phyloP scores from a whole-genome alignment of 2,888 invertebrate genomes.

The Lasioglossum marginatum region DNA sequence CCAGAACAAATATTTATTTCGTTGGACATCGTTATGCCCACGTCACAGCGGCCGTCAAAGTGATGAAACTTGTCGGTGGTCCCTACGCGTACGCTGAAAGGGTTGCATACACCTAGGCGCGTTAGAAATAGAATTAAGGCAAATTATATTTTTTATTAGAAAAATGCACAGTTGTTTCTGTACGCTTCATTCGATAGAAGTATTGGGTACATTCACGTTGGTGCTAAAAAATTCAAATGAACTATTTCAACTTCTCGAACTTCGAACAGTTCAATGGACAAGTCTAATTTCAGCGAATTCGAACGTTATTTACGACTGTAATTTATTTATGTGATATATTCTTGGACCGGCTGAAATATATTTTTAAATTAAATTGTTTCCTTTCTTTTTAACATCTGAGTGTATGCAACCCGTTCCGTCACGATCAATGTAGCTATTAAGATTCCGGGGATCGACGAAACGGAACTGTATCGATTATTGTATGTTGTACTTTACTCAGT shows the following conservation, averaged over 20 bases:
- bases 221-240: neutral
- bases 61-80: neutral
- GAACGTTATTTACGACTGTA: neutral
- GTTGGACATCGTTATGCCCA: neutral
- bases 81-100: conserved; percentile 14
- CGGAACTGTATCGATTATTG: conserved; percentile 51
- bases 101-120: conserved; percentile 1
- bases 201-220: neutral
- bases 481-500: conserved; percentile 58
- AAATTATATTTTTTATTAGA: neutral
- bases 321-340: neutral
- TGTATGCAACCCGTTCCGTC: conserved; percentile 22
- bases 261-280: neutral
- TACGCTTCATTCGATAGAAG: neutral
- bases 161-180: neutral
- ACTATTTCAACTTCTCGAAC: neutral
- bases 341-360: neutral
- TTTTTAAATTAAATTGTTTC: neutral
- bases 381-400: neutral
- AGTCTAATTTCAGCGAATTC: neutral
- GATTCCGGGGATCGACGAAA: conserved; percentile 32
- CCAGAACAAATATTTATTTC: neutral
- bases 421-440: conserved; percentile 48
- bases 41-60: neutral
- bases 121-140: neutral